These are phyloP conservation scores for Cossypha polioptera DNA, from an alignment of 2,797 vertebrate species.

Conservation along the genomic window DNA sequence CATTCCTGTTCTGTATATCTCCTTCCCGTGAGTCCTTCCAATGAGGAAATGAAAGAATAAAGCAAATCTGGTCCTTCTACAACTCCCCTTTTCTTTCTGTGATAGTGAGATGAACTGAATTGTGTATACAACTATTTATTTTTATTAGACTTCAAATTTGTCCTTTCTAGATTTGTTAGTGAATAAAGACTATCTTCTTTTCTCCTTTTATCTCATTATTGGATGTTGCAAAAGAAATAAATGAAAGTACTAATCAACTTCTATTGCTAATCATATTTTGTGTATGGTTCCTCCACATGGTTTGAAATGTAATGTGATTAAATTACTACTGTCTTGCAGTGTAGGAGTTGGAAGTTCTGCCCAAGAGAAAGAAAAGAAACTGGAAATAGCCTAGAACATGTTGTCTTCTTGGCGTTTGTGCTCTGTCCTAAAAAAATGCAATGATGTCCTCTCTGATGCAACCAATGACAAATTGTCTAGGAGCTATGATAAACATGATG, in stretches of 20 bases:
- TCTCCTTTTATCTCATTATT: background rate
- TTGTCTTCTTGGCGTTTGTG: background rate
- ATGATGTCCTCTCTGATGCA: background rate
- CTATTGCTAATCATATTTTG: background rate
- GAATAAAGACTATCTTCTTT: background rate
- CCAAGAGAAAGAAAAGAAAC: background rate
- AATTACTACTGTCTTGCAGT: background rate
- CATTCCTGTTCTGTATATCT: background rate
- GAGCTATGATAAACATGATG: background rate
- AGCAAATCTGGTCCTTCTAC: background rate
- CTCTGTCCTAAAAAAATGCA: background rate
- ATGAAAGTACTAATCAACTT: background rate
- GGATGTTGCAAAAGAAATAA: background rate
- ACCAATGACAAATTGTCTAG: background rate
- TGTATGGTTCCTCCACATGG: background rate
- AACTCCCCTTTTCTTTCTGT: background rate
- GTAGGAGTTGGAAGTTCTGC: background rate
- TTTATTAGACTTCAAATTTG: background rate
- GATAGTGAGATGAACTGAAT: background rate
- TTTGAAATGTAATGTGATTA: background rate
- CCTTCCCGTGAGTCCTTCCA: background rate
- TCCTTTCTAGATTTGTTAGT: background rate
- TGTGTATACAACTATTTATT: background rate
- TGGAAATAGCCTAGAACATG: background rate
- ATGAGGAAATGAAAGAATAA: background rate